Percentiles rank a stretch among this genome's conserved stretches.
Evolutionary conservation across 2,797 vertebrate species (phyloP).

Genomic region (Gymnothorax javanicus): DNA sequence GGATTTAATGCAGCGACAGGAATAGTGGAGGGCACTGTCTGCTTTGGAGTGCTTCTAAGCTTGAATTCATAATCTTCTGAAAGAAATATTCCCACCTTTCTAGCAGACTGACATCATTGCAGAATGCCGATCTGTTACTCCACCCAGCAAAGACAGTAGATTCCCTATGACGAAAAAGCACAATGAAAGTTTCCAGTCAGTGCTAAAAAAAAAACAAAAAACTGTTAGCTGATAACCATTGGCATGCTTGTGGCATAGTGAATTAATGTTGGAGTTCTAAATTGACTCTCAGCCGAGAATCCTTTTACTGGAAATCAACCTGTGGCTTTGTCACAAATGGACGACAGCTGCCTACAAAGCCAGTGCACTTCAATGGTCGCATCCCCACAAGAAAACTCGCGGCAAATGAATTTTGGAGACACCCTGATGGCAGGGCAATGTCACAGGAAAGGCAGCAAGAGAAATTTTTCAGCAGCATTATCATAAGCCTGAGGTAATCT

Average conservation of each 20-base stretch:
- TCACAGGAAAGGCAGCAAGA: no score
- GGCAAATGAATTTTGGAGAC: no score
- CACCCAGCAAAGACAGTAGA: constrained; percentile 36
- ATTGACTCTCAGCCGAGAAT: not conserved
- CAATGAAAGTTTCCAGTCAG: not conserved
- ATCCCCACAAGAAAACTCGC: no score
- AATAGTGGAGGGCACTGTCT: not conserved
- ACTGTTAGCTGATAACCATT: not conserved
- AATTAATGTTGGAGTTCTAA: not conserved
- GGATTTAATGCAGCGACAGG: not conserved
- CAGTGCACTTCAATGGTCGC: no score
- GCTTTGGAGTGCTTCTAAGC: not conserved
- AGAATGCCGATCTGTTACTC: constrained; percentile 58
- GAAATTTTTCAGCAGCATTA: no score
- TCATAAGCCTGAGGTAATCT: no score
- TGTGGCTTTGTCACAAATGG: constrained; percentile 65
- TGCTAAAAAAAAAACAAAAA: not conserved
- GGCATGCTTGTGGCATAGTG: not conserved
- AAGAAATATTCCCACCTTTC: constrained; percentile 43
- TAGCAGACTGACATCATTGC: constrained; percentile 46
- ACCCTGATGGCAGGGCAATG: no score
- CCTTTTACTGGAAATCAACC: not conserved
- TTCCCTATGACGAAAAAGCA: constrained; percentile 46
- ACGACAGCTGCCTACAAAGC: no score
- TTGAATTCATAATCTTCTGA: not conserved